Base-by-base conservation (phyloP, 2,888 invertebrate genomes). In the Amiota mariae region DNA sequence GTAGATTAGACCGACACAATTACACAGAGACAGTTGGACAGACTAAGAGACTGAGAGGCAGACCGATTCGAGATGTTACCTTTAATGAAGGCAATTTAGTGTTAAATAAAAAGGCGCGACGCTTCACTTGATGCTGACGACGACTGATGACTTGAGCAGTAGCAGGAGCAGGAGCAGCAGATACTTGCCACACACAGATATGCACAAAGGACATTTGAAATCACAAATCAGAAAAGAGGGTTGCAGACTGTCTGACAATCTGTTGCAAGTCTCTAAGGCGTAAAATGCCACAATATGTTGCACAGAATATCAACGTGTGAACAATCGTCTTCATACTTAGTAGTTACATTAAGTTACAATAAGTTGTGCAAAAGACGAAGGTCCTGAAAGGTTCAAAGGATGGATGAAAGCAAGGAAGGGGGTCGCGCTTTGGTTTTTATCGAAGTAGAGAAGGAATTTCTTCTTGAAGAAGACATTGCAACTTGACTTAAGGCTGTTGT, bases 91-190 rank as follows among this genome's bases (percentile, higher is more conserved):
- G 78, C 76, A 77, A 76, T 78, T 80, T 74, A 75, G 79, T 74
- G 80, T 78, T 75, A 76, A 79, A 77, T 75, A 80, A 84, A 86
- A 86, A 84, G 82, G 84, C 77, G 73, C 84, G 82, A 82, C 76
- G 73, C 84, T 80, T 85, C 86, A 86, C 86, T 85, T 85, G 84
- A 83, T 84, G 80, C 81, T 81, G 81, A 13, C 71, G 49, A 48
- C 18, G 20, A 8, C 18, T 11, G 13, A 47, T 56, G 63, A 64
- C 56, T 70, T 51, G 49, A 56, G 46, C 68, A 70, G 54, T 13
- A 36, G 36, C 36, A 36, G 6, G 0, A 36, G 36, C 36, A 36
- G 48, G 10, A 57, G 12, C n/a, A 9, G 57, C 11, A 51, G 48
- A 48, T 59, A 54, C 71, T 54, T 47, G 48, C 24, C 46, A 15